Conservation (phyloP, 2,888 invertebrate genomes). For the Rotaria magnacalcarata region DNA sequence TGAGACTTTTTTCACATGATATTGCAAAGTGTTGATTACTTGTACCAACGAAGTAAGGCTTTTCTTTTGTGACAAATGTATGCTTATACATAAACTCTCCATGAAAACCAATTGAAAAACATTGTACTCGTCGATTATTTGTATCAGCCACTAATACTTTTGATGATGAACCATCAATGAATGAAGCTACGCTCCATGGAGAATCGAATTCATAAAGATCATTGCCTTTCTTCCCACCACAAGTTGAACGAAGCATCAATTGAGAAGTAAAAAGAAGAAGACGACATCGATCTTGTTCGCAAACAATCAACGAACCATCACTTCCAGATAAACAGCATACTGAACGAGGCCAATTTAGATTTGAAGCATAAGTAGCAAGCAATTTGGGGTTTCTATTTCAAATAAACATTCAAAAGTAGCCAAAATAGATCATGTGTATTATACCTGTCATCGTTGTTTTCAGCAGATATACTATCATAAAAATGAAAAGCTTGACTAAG, state of each 20-base stretch:
- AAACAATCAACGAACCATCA: background rate
- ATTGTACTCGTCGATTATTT: slow-evolving; percentile 16
- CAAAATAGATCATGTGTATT: too few species aligned
- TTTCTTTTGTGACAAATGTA: background rate
- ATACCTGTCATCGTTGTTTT: background rate
- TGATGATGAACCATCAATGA: background rate
- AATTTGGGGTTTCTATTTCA: background rate
- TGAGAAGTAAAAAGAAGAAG: background rate
- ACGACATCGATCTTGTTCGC: slow-evolving; percentile 35
- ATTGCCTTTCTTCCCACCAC: background rate
- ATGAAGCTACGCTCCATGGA: background rate
- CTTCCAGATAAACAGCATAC: background rate
- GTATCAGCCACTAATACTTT: background rate
- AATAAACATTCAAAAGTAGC: background rate
- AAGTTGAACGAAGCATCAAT: background rate
- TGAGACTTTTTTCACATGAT: slow-evolving; percentile 21
- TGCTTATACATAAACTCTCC: background rate
- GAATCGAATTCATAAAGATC: slow-evolving; percentile 5
- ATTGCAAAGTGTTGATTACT: background rate
- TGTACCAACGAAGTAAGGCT: background rate
- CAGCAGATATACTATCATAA: background rate
- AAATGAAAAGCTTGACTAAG: background rate
- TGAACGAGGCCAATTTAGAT: slow-evolving; percentile 9
- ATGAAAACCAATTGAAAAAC: background rate
- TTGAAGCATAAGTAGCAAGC: background rate